A percentile compares a stretch with the other conserved stretches of the same genome.
phyloP scores from a whole-genome alignment of 2,797 vertebrate genomes.

The Onychomys arenicola region DNA sequence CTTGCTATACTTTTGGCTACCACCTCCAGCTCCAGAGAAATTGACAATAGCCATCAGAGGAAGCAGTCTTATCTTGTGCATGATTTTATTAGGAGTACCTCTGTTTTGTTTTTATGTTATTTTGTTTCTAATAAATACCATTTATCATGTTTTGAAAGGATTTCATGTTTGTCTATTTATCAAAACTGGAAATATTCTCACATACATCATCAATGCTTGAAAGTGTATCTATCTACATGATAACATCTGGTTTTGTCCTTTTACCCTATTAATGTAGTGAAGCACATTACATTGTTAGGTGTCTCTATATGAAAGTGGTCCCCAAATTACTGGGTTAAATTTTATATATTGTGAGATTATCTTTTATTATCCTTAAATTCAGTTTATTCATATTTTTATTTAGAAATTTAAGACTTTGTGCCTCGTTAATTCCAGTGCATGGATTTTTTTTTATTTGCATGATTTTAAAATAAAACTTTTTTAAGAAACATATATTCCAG shows the following conservation, averaged over 20 bases:
- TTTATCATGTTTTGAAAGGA: slow-evolving; percentile 49
- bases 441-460: not conserved
- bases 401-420: not conserved
- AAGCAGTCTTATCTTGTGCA: not conserved
- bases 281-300: not conserved
- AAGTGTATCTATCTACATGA: not conserved
- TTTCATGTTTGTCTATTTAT: slow-evolving; percentile 18
- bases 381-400: slow-evolving; percentile 44
- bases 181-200: slow-evolving; percentile 31
- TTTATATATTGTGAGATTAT: not conserved
- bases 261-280: slow-evolving; percentile 29
- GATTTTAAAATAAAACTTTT: not conserved
- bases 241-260: not conserved
- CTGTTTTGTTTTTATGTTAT: not conserved
- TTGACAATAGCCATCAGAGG: not conserved
- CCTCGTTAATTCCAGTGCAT: not conserved
- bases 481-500: slow-evolving; percentile 20
- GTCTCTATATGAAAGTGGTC: not conserved
- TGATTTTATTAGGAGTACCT: slow-evolving; percentile 13
- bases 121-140: slow-evolving; percentile 26
- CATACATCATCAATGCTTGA: not conserved
- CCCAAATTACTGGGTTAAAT: slow-evolving; percentile 26
- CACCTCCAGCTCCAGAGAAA: slow-evolving; percentile 20
- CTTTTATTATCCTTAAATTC: not conserved
- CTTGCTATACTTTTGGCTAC: slow-evolving; percentile 15